phyloP scores from a whole-genome alignment of 2,888 invertebrate genomes.

The Luffia ferchaultella region DNA sequence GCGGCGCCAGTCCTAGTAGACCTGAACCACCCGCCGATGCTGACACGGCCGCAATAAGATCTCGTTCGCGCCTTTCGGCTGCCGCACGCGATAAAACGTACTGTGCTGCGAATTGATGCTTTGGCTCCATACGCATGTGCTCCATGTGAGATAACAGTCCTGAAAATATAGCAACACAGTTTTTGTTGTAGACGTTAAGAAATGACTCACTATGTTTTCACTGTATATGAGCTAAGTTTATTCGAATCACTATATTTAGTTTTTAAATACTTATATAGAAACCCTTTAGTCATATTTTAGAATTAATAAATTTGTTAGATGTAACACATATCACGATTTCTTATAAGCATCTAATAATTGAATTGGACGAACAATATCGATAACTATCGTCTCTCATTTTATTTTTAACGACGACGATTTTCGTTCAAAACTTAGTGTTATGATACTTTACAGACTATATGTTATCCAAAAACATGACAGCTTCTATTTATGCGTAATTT shows the following conservation, averaged over 20 bases:
- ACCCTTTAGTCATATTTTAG: constrained; percentile 16
- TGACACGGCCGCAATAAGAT: constrained; percentile 75
- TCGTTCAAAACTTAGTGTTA: too few relatives aligned
- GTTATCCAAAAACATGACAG: too few relatives aligned
- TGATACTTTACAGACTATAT: too few relatives aligned
- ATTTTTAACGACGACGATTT: too few relatives aligned
- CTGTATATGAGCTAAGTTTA: constrained; percentile 1
- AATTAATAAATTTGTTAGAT: too few relatives aligned
- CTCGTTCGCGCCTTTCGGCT: constrained; percentile 87
- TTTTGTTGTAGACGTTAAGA: constrained; percentile 5
- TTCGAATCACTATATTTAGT: constrained; percentile 9
- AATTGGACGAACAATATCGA: too few relatives aligned
- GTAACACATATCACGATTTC: too few relatives aligned
- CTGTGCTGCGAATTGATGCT: constrained; percentile 95
- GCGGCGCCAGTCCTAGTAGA: constrained; percentile 76
- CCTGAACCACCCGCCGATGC: constrained; percentile 72
- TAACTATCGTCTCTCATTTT: too few relatives aligned
- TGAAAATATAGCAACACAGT: constrained; percentile 43
- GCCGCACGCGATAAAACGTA: constrained; percentile 91
- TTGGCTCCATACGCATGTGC: constrained; percentile 96
- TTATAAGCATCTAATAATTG: too few relatives aligned
- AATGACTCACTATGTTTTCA: constrained; percentile 4
- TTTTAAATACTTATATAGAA: constrained; percentile 12
- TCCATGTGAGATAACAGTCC: constrained; percentile 94
- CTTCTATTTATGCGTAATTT: too few relatives aligned